Evolutionary conservation across 2,113 vertebrate genomes (phyloP).

Genomic region (Tenrec ecaudatus): DNA sequence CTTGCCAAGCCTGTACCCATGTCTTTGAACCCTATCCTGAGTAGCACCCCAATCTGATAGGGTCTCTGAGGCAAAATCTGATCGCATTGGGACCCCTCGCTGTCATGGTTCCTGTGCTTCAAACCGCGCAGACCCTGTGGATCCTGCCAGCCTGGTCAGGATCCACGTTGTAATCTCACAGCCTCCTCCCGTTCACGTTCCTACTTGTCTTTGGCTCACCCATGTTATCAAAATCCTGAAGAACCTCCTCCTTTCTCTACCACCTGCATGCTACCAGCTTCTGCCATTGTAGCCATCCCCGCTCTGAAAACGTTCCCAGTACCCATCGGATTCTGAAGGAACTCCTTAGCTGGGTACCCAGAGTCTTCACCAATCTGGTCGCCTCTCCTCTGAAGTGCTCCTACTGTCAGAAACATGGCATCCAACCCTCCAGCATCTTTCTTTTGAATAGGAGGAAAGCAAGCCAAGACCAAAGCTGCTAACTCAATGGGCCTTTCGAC

Average conservation of each 20-base stretch:
- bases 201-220: neutral
- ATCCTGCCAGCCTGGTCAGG: neutral
- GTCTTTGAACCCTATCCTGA: neutral
- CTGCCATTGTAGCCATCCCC: neutral
- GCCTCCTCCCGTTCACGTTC: neutral
- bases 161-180: neutral
- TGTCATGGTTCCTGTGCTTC: neutral
- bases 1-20: neutral
- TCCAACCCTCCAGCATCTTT: neutral
- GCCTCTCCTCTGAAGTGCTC: neutral
- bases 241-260: neutral
- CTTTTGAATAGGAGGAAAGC: neutral
- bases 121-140: neutral
- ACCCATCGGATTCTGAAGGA: neutral
- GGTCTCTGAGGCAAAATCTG: neutral
- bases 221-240: neutral
- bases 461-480: constrained; percentile 24
- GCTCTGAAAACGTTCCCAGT: neutral
- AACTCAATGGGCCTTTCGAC: constrained; percentile 36
- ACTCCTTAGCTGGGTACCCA: neutral
- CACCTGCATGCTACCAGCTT: neutral
- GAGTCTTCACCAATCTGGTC: neutral
- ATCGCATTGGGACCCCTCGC: rapidly evolving
- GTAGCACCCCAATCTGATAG: neutral
- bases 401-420: neutral